Evolutionary conservation across 2,113 vertebrate genomes (phyloP), one percentile per base, ranked within the genome.

Genomic region (Aphelocoma coerulescens): DNA sequence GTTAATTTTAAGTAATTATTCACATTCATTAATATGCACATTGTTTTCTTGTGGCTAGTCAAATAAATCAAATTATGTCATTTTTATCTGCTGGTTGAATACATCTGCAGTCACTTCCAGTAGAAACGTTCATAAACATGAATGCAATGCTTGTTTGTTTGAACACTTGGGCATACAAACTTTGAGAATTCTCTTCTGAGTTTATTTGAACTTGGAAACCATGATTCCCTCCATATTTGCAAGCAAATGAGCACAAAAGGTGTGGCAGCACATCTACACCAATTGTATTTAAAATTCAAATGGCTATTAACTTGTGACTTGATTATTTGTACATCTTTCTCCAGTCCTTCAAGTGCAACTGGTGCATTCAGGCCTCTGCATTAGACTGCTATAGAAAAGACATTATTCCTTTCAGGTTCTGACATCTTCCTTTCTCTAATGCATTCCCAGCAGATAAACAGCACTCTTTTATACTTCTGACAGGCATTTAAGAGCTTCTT

Each of bases 1-100:
- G 66, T 57, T 93, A 91, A 94, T 94, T 94, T 83, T 44, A 91
- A 80, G 55, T 67, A 95, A 94, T 96, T 91, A 91, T 77, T 88
- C 75, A 44, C 43, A 57, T 62, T 86, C 8, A 6, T 95, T 93
- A 92, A 93, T 86, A 80, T 77, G 85, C 84, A 68, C 48, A 43
- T 74, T 93, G 68, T 90, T 96, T 94, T 81, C 75, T 63, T 74
- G 43, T n/a, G 79, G 79, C 63, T 95, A 78, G 63, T 86, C 61
- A 63, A 69, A 93, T 84, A 90, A 89, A 88, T 85, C 71, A 83
- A 89, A 39, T 80, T 35, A 46, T 91, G 58, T 66, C n/a, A 69
- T 85, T 88, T 95, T 85, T 85, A 37, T 83, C 85, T 66, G 33
- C 75, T 80, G 82, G 51, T 32, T 93, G 88, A 85, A 90, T 88